Evolutionary conservation across 2,797 vertebrate genomes (phyloP).

Genomic region (Xerus rutilus): DNA sequence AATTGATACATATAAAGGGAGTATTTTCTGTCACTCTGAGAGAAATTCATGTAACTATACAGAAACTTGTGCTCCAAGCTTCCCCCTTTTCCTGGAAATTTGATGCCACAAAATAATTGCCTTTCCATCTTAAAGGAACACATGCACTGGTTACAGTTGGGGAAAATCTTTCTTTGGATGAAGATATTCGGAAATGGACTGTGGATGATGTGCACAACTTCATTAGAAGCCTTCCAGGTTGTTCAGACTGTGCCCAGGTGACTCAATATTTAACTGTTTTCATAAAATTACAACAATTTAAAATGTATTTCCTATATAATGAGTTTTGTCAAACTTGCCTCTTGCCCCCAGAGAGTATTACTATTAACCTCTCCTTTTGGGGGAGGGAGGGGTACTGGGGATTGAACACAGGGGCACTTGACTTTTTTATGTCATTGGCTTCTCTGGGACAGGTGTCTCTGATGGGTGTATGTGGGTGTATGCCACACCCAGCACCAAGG

Average conservation of each 20-base stretch:
- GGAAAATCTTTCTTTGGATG: conserved; percentile 90
- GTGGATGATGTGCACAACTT: conserved; percentile 95
- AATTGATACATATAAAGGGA: neutral
- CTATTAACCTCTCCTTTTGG: neutral
- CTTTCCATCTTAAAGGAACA: conserved; percentile 87
- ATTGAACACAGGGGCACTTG: too few species aligned
- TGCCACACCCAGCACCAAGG: neutral
- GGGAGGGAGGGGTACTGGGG: too few species aligned
- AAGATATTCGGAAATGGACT: conserved; percentile 96
- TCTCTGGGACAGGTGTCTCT: neutral
- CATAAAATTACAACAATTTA: neutral
- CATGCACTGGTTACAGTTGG: conserved; percentile 91
- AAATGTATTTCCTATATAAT: neutral
- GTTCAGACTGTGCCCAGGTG: conserved; percentile 97
- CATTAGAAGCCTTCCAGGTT: conserved; percentile 94
- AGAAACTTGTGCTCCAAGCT: neutral
- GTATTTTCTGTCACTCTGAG: too few species aligned
- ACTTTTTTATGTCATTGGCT: neutral
- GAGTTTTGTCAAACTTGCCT: neutral
- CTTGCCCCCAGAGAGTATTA: neutral
- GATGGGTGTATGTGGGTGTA: neutral
- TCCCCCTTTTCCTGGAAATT: neutral
- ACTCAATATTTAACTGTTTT: conserved; percentile 17
- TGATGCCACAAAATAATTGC: conserved; percentile 10
- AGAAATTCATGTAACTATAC: neutral